Percentiles rank a stretch among this genome's conserved stretches.
Conservation (phyloP, 2,888 invertebrate species). For the Cheilosia pagana region DNA sequence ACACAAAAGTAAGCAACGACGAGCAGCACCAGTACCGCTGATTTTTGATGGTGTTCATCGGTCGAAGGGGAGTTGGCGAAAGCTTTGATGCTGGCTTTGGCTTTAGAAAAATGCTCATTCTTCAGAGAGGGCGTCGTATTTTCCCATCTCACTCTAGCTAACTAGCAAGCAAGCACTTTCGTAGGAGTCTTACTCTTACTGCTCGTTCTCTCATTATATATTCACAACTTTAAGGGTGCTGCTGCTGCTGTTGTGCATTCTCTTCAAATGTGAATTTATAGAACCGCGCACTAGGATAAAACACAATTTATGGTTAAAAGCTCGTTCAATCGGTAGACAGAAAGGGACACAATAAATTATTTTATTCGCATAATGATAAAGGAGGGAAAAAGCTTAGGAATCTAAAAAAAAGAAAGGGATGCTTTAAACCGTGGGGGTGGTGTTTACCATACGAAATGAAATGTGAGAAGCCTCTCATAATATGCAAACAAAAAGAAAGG, state of each 20-base stretch:
- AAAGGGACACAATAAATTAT: constrained; percentile 49
- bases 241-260: constrained; percentile 42
- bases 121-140: constrained; percentile 11
- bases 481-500: constrained; percentile 23
- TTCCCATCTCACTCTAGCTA: constrained; percentile 22
- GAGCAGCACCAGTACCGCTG: background rate
- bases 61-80: background rate
- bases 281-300: constrained; percentile 30
- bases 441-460: constrained; percentile 6
- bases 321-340: constrained; percentile 24
- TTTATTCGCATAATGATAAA: background rate
- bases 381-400: constrained; percentile 12
- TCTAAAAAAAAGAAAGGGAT: constrained; percentile 5
- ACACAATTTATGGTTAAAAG: constrained; percentile 15
- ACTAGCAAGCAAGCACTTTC: background rate
- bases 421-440: background rate
- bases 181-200: constrained; percentile 17
- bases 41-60: constrained; percentile 20
- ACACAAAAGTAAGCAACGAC: constrained; percentile 29
- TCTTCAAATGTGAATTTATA: constrained; percentile 22
- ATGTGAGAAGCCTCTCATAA: constrained; percentile 21
- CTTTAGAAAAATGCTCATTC: constrained; percentile 3
- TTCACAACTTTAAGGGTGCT: constrained; percentile 49
- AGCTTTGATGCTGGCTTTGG: constrained; percentile 30
- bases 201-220: constrained; percentile 45